These are phyloP conservation scores for Strix occidentalis DNA, from an alignment of 2,797 vertebrate species.

Conservation along the genomic window DNA sequence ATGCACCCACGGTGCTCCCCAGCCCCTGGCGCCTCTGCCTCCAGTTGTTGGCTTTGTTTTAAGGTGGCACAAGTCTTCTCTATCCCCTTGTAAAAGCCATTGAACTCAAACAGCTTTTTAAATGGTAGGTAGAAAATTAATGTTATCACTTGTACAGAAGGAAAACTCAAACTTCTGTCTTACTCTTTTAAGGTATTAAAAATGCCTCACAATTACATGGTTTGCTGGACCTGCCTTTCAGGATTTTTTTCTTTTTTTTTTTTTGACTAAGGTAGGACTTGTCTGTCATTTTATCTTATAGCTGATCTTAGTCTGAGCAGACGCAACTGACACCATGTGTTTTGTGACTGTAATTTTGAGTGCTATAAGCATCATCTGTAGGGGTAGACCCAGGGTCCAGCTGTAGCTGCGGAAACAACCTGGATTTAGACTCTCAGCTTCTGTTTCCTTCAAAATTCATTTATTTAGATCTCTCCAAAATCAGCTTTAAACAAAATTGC, in stretches of 20 bases:
- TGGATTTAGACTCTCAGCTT: background rate
- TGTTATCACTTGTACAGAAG: background rate
- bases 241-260: background rate
- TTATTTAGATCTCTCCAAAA: background rate
- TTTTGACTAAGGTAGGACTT: background rate
- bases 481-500: background rate
- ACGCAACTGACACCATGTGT: background rate
- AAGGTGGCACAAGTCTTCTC: background rate
- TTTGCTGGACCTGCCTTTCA: background rate
- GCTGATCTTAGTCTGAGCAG: background rate
- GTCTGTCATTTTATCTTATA: background rate
- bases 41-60: background rate
- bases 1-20: rapidly evolving
- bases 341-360: background rate
- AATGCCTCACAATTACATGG: background rate
- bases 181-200: background rate
- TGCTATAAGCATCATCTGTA: background rate
- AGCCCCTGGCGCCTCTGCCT: background rate
- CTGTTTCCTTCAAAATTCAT: background rate
- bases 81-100: background rate
- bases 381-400: background rate
- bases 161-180: background rate
- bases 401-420: background rate
- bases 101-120: background rate
- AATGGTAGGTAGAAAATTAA: background rate